phyloP scores from a whole-genome alignment of 2,888 invertebrate genomes.

The Merodon equestris region DNA sequence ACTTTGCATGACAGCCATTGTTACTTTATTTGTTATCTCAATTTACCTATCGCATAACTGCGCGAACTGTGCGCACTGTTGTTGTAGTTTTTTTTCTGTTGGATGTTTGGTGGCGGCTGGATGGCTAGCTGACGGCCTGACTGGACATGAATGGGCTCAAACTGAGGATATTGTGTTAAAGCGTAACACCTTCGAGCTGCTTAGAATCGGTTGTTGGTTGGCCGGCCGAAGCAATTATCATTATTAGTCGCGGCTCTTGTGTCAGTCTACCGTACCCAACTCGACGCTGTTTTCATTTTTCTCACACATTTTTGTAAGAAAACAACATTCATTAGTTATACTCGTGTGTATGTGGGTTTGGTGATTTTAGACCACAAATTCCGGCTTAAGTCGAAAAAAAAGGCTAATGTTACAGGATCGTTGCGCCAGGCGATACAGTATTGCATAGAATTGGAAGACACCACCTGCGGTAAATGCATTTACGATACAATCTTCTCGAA shows the following conservation, averaged over 20 bases:
- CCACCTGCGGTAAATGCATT: slow-evolving; percentile 51
- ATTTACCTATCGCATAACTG: slow-evolving; percentile 66
- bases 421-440: slow-evolving; percentile 52
- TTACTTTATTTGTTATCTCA: slow-evolving; percentile 68
- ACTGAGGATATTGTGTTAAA: slow-evolving; percentile 50
- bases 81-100: not conserved
- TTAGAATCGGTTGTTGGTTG: slow-evolving; percentile 56
- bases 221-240: slow-evolving; percentile 65
- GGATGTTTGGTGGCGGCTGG: slow-evolving; percentile 23
- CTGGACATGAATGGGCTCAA: slow-evolving; percentile 57
- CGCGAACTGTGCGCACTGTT: slow-evolving; percentile 55
- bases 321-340: too few species aligned
- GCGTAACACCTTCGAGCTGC: slow-evolving; percentile 54
- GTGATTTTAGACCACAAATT: slow-evolving; percentile 51
- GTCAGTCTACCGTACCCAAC: slow-evolving; percentile 1
- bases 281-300: slow-evolving; percentile 46
- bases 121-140: slow-evolving; percentile 29
- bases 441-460: slow-evolving; percentile 24
- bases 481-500: slow-evolving; percentile 44
- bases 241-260: slow-evolving; percentile 66
- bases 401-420: slow-evolving; percentile 59
- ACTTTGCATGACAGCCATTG: slow-evolving; percentile 69
- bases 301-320: slow-evolving; percentile 24
- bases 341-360: too few species aligned
- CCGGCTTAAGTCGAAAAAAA: slow-evolving; percentile 50